A percentile compares a stretch with the other conserved stretches of the same genome.
Evolutionary conservation across 2,797 vertebrate genomes (phyloP).

Genomic region (Halcyon chelicuti): DNA sequence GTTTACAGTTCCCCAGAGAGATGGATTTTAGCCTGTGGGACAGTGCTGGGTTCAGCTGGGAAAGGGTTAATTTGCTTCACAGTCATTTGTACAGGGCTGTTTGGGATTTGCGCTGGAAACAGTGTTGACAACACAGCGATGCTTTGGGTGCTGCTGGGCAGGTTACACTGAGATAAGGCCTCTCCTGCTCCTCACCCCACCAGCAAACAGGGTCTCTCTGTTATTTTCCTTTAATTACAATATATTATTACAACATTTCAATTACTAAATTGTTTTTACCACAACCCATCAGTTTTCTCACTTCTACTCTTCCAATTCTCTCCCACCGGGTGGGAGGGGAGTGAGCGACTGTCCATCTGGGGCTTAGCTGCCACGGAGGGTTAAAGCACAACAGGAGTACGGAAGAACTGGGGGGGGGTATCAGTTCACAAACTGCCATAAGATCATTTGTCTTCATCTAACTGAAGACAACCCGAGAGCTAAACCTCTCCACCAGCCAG

Average conservation of each 20-base stretch:
- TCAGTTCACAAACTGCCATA: background rate
- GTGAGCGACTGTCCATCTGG: rapidly evolving
- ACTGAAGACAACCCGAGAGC: background rate
- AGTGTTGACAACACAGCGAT: no score
- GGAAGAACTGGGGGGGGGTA: background rate
- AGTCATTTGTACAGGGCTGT: background rate
- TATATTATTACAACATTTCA: no score
- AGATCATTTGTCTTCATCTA: background rate
- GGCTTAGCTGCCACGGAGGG: background rate
- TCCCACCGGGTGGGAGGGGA: no score
- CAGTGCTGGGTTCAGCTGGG: background rate
- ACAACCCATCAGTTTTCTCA: no score
- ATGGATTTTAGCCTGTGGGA: background rate
- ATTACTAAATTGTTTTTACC: no score
- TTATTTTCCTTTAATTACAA: no score
- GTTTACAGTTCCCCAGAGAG: background rate
- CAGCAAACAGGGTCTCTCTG: no score
- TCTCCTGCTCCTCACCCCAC: background rate
- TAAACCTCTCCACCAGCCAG: background rate
- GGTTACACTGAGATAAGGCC: no score
- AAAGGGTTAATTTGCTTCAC: rapidly evolving
- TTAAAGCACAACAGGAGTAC: background rate
- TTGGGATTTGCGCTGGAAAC: no score
- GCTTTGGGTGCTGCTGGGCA: no score
- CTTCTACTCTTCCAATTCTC: no score